A percentile compares a stretch with the other conserved stretches of the same genome.
These are phyloP conservation scores for Pteronura brasiliensis DNA, from an alignment of 2,113 vertebrate species.

Conservation along the genomic window DNA sequence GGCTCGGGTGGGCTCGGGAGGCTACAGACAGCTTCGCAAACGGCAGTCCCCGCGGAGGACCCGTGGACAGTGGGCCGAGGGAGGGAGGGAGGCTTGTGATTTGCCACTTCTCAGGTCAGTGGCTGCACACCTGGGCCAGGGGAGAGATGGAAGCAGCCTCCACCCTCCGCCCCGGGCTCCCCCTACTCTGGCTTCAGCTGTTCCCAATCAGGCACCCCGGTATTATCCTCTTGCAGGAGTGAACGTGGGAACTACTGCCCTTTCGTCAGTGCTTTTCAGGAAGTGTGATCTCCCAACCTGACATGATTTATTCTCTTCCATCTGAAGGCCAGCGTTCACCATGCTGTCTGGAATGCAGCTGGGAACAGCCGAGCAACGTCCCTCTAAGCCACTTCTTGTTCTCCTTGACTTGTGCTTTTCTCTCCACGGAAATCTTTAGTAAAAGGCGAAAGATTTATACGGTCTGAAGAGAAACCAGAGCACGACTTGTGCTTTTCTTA, in stretches of 20 bases:
- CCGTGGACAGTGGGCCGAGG: fast-evolving
- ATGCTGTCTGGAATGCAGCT: fast-evolving
- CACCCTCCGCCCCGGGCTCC: fast-evolving
- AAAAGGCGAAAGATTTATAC: too few species aligned
- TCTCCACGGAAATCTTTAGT: too few species aligned
- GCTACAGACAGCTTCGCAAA: background rate
- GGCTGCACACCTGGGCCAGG: background rate
- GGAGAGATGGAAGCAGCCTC: background rate
- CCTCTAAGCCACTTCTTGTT: background rate
- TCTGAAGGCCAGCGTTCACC: slow-evolving; percentile 39
- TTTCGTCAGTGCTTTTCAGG: slow-evolving; percentile 62
- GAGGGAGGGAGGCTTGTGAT: background rate
- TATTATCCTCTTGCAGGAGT: slow-evolving; percentile 57
- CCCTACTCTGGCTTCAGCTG: slow-evolving; percentile 60
- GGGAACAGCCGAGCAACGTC: background rate
- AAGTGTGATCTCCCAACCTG: slow-evolving; percentile 34
- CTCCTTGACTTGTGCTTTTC: background rate
- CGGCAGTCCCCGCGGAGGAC: background rate
- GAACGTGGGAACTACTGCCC: slow-evolving; percentile 53
- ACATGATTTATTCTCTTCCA: slow-evolving; percentile 51
- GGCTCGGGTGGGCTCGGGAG: slow-evolving; percentile 22
- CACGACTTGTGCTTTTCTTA: background rate
- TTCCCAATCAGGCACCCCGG: slow-evolving; percentile 59
- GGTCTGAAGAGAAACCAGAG: too few species aligned
- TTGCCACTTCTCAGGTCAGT: background rate